Evolutionary conservation across 1,140 invertebrate genomes (phyloP).

Genomic region (Acromyrmex heyeri): DNA sequence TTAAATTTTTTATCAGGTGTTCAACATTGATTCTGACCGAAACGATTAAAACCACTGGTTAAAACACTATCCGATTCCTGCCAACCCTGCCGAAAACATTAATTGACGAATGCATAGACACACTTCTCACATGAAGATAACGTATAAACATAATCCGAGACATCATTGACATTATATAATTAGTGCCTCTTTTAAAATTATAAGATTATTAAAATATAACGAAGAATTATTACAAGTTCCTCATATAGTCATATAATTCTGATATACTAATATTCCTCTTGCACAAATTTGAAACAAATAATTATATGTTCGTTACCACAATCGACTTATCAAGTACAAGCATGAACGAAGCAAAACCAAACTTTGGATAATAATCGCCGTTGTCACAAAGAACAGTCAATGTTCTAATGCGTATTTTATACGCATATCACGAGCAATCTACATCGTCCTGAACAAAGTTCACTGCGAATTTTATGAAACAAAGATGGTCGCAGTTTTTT

Average conservation of each 20-base stretch:
- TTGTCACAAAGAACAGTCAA: slow-evolving; percentile 17
- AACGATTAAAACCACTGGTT: no score
- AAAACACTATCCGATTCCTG: no score
- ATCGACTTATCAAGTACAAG: slow-evolving; percentile 66
- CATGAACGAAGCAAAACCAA: slow-evolving; percentile 69
- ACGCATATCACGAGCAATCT: slow-evolving; percentile 29
- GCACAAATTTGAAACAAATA: slow-evolving; percentile 30
- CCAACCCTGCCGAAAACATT: not conserved
- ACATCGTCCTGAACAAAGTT: slow-evolving; percentile 41
- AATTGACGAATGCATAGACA: slow-evolving; percentile 16
- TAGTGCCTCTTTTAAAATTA: slow-evolving; percentile 57
- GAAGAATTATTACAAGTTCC: slow-evolving; percentile 27
- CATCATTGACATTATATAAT: slow-evolving; percentile 32
- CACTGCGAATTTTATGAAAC: slow-evolving; percentile 47
- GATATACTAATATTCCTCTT: slow-evolving; percentile 15
- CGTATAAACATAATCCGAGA: slow-evolving; percentile 36
- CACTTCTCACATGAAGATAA: slow-evolving; percentile 30
- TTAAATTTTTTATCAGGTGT: no score
- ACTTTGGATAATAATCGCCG: slow-evolving; percentile 72
- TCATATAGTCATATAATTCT: slow-evolving; percentile 46
- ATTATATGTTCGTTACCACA: slow-evolving; percentile 16
- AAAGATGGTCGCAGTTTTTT: slow-evolving; percentile 5
- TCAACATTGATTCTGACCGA: no score
- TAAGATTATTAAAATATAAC: slow-evolving; percentile 50
- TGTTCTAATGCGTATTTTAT: slow-evolving; percentile 44